Evolutionary conservation across 2,113 vertebrate genomes (phyloP), one percentile per base, ranked within the genome.

Genomic region (Oreochromis niloticus): DNA sequence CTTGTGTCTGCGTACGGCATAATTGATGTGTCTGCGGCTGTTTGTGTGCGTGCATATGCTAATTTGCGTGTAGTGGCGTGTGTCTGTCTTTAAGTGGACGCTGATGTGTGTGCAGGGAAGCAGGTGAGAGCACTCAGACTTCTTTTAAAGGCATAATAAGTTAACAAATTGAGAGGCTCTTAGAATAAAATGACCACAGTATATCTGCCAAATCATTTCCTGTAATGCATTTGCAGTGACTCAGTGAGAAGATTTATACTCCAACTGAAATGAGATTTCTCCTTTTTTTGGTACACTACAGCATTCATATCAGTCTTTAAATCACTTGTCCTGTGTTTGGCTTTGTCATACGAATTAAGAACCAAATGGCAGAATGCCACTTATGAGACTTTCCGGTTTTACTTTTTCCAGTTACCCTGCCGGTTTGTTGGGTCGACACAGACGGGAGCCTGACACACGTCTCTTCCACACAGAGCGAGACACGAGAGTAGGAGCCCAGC

Each of bases 111-210:
- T 86, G 54, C 54, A 68, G 75, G 73, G 32, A 34, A 83, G 81
- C 27, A 57, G 84, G 75, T 73, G 73, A 84, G 78, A 81, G 80
- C 87, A 27, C 66, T 92, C 75, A 48, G 36, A 56, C 55, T 80
- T 86, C 34, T 89, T 91, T 87, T 85, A 88, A 86, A 87, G 41
- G 50, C 81, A 88, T 68, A 88, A 88, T 84, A 85, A 88, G 57
- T 85, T 85, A 41, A 84, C 46, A 85, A 55, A 88, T 82, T 50
- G 61, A 88, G 30, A 46, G 61, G 50, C 43, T 16, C 9, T 19
- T 17, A 78, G 16, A 86, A 66, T 46, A 63, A 87, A 90, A 87
- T 85, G 82, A 83, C 73, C 88, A 82, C 19, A 82, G 81, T 85
- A 84, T 87, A 85, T 88, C 81, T 86, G 87, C 63, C 66, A 87